A percentile compares a stretch with the other conserved stretches of the same genome.
These are phyloP conservation scores for Lycopodina hypogea DNA, from an alignment of 37 sponge, comb jelly and placozoan genomes.

Conservation along the genomic window DNA sequence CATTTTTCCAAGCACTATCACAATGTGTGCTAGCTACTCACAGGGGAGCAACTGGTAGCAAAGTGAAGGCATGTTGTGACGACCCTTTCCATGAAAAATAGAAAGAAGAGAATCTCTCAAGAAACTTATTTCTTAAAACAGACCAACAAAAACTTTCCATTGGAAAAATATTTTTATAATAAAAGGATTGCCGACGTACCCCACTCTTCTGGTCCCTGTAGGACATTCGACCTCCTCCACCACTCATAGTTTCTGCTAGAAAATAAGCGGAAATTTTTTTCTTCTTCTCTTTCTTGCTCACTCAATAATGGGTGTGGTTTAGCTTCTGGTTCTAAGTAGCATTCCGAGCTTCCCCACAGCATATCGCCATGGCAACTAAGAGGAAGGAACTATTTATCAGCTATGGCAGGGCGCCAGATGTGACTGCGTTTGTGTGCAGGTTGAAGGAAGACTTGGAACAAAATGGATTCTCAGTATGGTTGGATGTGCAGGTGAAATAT, in stretches of 20 bases:
- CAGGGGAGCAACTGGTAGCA: too few relatives aligned
- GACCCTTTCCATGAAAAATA: too few relatives aligned
- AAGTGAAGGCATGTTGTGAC: too few relatives aligned
- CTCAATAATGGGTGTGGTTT: too few relatives aligned
- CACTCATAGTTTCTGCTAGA: not conserved
- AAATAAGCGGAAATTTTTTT: not conserved
- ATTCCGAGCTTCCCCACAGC: too few relatives aligned
- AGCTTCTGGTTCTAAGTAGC: not conserved
- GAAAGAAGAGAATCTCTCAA: too few relatives aligned
- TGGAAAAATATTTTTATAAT: too few relatives aligned
- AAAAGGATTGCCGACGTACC: slow-evolving; percentile 20
- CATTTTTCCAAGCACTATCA: too few relatives aligned
- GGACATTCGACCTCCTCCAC: not conserved
- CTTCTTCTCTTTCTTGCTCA: too few relatives aligned
- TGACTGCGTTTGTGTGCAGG: slow-evolving; percentile 29
- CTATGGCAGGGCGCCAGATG: slow-evolving; percentile 60
- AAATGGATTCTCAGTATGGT: slow-evolving; percentile 62
- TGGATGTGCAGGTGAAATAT: slow-evolving; percentile 46
- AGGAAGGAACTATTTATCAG: slow-evolving; percentile 57
- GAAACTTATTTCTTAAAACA: too few relatives aligned
- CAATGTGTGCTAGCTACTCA: too few relatives aligned
- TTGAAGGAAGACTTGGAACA: slow-evolving; percentile 58
- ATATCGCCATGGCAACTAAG: not conserved
- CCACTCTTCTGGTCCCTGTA: slow-evolving; percentile 53
- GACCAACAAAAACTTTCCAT: too few relatives aligned